Percentiles rank a stretch among this genome's conserved stretches.
These are phyloP conservation scores for Acanthosepion pharaonis DNA, from an alignment of 2,888 invertebrate species.

Conservation along the genomic window DNA sequence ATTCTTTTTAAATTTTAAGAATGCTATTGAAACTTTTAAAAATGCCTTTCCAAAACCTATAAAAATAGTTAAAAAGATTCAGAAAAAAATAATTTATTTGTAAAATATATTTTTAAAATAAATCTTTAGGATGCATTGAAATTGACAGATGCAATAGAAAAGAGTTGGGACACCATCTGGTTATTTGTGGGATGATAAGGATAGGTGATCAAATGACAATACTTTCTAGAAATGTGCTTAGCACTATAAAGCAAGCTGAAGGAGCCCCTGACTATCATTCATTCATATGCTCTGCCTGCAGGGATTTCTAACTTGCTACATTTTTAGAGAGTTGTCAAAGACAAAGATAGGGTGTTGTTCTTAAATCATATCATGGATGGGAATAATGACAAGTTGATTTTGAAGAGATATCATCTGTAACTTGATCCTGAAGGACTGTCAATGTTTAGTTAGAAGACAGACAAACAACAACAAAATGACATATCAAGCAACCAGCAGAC, in stretches of 20 bases:
- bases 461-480: background rate
- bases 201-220: background rate
- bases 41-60: too few species aligned
- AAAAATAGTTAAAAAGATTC: too few species aligned
- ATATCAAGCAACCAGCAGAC: background rate
- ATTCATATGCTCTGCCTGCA: background rate
- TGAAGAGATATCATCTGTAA: background rate
- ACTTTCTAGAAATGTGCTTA: background rate
- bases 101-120: too few species aligned
- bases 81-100: too few species aligned
- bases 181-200: background rate
- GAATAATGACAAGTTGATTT: constrained; percentile 12
- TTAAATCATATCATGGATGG: constrained; percentile 18
- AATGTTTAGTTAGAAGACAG: constrained; percentile 33
- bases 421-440: background rate
- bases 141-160: too few species aligned
- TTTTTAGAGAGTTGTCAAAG: background rate
- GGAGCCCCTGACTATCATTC: background rate
- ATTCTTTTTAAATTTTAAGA: too few species aligned
- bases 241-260: background rate
- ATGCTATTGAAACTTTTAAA: too few species aligned
- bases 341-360: background rate
- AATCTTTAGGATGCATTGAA: too few species aligned
- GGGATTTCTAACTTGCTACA: background rate
- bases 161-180: background rate